Conservation (phyloP, 2,113 vertebrate species). For the Hippocampus guttulatus region DNA sequence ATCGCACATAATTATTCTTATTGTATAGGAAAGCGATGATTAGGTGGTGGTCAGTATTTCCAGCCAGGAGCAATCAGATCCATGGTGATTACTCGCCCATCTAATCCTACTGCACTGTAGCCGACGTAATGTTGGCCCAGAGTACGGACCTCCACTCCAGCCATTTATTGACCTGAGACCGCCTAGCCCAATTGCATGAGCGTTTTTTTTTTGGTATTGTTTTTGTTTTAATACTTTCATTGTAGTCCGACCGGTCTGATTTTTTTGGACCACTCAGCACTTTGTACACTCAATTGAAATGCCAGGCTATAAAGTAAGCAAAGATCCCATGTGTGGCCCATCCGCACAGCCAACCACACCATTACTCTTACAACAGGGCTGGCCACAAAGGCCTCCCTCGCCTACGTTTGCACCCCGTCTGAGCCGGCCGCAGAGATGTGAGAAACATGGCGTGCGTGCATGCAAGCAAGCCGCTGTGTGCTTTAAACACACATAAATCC, state of each 20-base stretch:
- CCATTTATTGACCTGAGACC: conserved; percentile 42
- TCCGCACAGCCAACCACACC: conserved; percentile 65
- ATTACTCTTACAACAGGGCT: conserved; percentile 64
- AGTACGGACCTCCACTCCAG: conserved; percentile 29
- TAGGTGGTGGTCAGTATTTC: conserved; percentile 60
- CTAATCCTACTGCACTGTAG: conserved; percentile 37
- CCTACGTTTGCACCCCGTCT: conserved; percentile 27
- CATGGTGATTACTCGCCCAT: conserved; percentile 64
- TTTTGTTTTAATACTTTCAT: conserved; percentile 38
- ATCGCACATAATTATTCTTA: conserved; percentile 53
- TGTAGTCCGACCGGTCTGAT: conserved; percentile 34
- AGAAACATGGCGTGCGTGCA: conserved; percentile 42
- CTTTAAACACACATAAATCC: conserved; percentile 35
- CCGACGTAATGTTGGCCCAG: conserved; percentile 43
- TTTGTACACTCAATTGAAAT: conserved; percentile 64
- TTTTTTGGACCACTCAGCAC: conserved; percentile 60
- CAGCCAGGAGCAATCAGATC: conserved; percentile 59
- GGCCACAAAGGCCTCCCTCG: conserved; percentile 50
- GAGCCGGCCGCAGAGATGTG: conserved; percentile 42
- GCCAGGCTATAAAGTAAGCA: conserved; percentile 63
- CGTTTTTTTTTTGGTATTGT: conserved; percentile 13
- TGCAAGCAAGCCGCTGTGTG: conserved; percentile 23
- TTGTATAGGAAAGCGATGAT: conserved; percentile 45
- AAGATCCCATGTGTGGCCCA: conserved; percentile 70
- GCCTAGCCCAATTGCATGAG: conserved; percentile 39